Conservation (phyloP, 64 coral and sea anemone species). For the Anthopleura sola region DNA sequence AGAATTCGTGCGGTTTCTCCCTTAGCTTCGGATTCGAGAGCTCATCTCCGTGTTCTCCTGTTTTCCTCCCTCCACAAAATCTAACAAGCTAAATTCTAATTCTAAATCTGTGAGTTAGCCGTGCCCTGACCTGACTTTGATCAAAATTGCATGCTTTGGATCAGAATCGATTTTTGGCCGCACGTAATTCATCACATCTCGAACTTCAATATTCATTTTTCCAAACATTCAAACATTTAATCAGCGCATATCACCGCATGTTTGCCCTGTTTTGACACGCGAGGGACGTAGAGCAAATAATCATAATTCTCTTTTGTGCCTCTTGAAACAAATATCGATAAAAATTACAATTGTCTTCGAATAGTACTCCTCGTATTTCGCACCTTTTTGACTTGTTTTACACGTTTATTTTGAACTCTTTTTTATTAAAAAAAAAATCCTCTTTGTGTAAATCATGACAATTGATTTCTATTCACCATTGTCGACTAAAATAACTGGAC, state of each 20-base stretch:
- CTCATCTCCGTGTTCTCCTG: too few relatives aligned
- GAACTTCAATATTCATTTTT: neutral
- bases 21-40: too few relatives aligned
- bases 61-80: too few relatives aligned
- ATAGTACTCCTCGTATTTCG: neutral
- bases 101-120: too few relatives aligned
- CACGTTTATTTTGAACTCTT: neutral
- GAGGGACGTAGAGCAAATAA: neutral
- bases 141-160: neutral
- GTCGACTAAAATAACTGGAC: neutral
- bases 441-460: neutral
- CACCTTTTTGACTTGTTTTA: neutral
- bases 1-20: too few relatives aligned
- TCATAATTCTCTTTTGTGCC: neutral
- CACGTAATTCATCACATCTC: neutral
- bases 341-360: neutral
- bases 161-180: neutral
- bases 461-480: neutral
- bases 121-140: too few relatives aligned
- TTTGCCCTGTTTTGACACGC: neutral
- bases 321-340: neutral
- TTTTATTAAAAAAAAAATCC: neutral
- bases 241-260: too few relatives aligned
- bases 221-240: neutral
- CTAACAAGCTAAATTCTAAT: too few relatives aligned